These are phyloP conservation scores for Cryptoleucopteryx plumbea DNA, from an alignment of 2,113 vertebrate species.

Conservation along the genomic window DNA sequence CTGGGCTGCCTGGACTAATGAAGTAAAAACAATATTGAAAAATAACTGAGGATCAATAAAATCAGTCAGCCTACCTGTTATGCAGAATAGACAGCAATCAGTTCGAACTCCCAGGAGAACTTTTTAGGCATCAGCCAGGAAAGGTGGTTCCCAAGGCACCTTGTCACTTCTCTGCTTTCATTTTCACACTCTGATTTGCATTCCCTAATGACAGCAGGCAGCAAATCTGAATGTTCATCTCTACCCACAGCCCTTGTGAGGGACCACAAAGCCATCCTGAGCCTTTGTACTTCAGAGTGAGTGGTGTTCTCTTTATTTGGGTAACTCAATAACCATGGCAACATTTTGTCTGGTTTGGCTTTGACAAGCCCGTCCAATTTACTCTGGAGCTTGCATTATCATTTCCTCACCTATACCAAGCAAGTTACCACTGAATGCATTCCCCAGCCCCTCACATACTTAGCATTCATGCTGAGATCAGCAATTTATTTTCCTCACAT, in stretches of 20 bases:
- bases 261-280: slow-evolving; percentile 11
- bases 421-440: background rate
- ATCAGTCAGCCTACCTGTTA: background rate
- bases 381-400: background rate
- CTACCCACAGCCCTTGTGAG: background rate
- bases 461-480: background rate
- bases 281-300: slow-evolving; percentile 1
- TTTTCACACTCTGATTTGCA: slow-evolving; percentile 19
- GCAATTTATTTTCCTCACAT: background rate
- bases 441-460: background rate
- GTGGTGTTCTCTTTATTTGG: slow-evolving; percentile 3
- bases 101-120: background rate
- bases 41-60: slow-evolving; percentile 46
- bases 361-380: slow-evolving; percentile 51
- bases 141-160: background rate
- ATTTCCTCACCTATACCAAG: background rate
- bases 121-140: background rate
- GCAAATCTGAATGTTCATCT: background rate
- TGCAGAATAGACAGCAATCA: slow-evolving; percentile 17
- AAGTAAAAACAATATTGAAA: background rate
- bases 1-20: background rate
- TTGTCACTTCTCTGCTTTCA: background rate
- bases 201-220: background rate
- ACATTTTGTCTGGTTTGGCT: slow-evolving; percentile 40
- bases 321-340: slow-evolving; percentile 46